phyloP scores from a whole-genome alignment of 2,113 vertebrate genomes.

The Mormoops blainvillei region DNA sequence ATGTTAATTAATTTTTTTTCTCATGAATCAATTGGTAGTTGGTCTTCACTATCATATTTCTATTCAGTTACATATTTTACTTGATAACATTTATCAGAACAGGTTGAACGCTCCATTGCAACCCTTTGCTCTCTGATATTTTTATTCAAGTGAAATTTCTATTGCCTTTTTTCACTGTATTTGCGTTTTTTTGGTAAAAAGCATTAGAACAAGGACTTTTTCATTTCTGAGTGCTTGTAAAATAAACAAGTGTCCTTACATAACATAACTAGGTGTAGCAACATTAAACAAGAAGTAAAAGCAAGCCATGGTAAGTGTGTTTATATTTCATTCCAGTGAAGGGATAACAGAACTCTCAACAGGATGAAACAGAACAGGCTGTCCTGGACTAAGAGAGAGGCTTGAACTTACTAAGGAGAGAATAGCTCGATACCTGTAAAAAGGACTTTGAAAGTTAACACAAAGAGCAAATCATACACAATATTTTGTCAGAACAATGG shows the following conservation, averaged over 20 bases:
- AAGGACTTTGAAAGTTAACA: neutral
- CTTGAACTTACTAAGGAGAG: neutral
- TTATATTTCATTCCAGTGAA: neutral
- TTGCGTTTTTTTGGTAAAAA: neutral
- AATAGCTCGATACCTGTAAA: neutral
- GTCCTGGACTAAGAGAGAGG: neutral
- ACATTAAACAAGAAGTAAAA: neutral
- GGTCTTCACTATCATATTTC: neutral
- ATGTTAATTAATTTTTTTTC: neutral
- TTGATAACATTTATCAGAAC: conserved; percentile 31
- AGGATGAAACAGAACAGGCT: neutral
- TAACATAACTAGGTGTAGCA: neutral
- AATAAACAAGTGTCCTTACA: neutral
- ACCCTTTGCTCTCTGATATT: neutral
- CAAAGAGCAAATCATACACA: neutral
- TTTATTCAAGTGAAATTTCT: neutral
- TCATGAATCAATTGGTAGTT: neutral
- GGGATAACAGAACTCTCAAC: neutral
- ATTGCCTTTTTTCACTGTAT: neutral
- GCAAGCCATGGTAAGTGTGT: neutral
- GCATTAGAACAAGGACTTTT: neutral
- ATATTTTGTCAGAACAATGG: neutral
- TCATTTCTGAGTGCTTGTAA: neutral
- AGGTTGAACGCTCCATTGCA: neutral
- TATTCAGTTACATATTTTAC: conserved; percentile 19